A percentile compares a stretch with the other conserved stretches of the same genome.
phyloP scores from a whole-genome alignment of 2,888 invertebrate genomes.

The Oxystoma pomonae region DNA sequence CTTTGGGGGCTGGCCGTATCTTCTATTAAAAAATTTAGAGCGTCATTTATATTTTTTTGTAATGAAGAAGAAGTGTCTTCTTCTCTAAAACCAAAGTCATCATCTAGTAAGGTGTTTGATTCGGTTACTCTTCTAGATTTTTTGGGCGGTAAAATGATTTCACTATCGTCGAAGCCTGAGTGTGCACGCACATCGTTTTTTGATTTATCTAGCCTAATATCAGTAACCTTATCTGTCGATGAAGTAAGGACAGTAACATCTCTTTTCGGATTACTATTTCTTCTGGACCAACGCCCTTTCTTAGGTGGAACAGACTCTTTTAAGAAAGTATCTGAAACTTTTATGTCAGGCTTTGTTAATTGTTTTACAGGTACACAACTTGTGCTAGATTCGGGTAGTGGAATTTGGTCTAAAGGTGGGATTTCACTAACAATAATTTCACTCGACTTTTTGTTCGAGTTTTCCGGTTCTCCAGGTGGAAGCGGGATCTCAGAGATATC shows the following conservation, averaged over 20 bases:
- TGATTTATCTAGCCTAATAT: background rate
- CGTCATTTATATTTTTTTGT: background rate
- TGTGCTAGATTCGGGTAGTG: background rate
- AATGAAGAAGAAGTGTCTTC: background rate
- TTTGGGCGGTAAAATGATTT: conserved; percentile 21
- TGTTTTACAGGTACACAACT: background rate
- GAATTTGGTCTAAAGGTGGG: background rate
- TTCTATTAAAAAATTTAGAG: background rate
- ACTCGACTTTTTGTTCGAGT: background rate
- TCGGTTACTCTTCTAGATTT: conserved; percentile 20
- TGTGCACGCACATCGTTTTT: background rate
- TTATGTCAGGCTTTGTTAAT: background rate
- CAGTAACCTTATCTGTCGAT: background rate
- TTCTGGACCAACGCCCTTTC: conserved; percentile 25
- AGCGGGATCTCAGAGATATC: background rate
- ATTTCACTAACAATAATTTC: background rate
- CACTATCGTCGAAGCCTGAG: conserved; percentile 8
- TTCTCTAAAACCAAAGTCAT: background rate
- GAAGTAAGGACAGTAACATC: conserved; percentile 8
- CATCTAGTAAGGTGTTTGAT: conserved; percentile 2
- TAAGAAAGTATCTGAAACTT: background rate
- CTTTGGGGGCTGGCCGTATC: background rate
- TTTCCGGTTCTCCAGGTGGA: background rate
- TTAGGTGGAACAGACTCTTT: conserved; percentile 22
- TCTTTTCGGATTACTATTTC: conserved; percentile 25